A percentile compares a stretch with the other conserved stretches of the same genome.
Evolutionary conservation across 23 tunicate genomes (phyloP).

Genomic region (Halocynthia aurantium): DNA sequence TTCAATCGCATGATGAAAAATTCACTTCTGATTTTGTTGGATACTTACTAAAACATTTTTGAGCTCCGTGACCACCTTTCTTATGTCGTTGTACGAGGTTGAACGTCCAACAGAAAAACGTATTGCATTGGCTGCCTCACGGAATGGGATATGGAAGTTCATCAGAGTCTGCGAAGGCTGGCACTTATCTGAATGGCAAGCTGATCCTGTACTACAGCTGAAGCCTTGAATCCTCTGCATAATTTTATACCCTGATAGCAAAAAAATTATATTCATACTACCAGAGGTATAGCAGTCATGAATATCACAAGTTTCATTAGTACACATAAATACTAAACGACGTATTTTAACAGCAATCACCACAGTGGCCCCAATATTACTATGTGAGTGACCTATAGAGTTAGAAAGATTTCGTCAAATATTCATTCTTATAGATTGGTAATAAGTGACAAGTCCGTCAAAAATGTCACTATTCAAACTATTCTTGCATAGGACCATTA

Average conservation of each 20-base stretch:
- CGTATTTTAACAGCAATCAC: no score
- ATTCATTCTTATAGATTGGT: neutral
- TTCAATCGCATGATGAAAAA: no score
- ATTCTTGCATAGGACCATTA: no score
- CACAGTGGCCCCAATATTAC: no score
- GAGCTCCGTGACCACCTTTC: constrained; percentile 55
- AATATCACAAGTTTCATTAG: no score
- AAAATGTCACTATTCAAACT: no score
- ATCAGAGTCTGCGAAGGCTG: constrained; percentile 64
- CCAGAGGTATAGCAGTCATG: no score
- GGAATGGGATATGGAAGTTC: constrained; percentile 36
- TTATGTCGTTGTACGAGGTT: constrained; percentile 59
- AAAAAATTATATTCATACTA: neutral
- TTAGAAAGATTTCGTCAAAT: no score
- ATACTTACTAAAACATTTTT: neutral
- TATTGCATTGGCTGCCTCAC: constrained; percentile 50
- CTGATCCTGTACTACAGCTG: constrained; percentile 90
- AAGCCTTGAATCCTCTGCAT: constrained; percentile 43
- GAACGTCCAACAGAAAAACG: constrained; percentile 75
- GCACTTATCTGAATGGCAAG: constrained; percentile 82
- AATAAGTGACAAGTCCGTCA: neutral
- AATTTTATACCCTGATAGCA: constrained; percentile 47
- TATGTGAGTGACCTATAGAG: no score
- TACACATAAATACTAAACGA: no score
- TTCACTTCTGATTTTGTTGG: no score